phyloP scores from a whole-genome alignment of 2,888 invertebrate genomes.

The Caenorhabditis zanzibari region DNA sequence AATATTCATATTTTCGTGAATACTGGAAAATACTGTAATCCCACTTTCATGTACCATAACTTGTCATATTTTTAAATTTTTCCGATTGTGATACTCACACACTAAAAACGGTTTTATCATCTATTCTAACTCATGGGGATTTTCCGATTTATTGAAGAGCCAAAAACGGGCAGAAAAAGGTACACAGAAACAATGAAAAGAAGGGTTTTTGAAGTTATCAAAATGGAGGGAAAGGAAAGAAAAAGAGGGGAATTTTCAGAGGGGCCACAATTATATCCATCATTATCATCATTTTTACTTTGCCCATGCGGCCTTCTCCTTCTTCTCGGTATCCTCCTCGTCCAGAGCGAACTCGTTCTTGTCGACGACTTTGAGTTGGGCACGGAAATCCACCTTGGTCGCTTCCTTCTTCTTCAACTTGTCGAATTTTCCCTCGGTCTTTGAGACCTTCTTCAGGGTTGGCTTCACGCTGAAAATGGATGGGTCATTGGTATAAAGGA shows the following conservation, averaged over 20 bases:
- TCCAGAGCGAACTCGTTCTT: constrained; percentile 81
- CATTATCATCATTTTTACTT: constrained; percentile 54
- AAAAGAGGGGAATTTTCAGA: constrained; percentile 2
- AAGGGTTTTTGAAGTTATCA: constrained; percentile 2
- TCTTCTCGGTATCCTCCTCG: constrained; percentile 73
- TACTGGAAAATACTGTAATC: no score
- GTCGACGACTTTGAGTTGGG: constrained; percentile 82
- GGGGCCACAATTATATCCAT: not conserved
- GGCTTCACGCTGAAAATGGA: constrained; percentile 81
- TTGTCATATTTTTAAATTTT: no score
- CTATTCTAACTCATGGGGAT: no score
- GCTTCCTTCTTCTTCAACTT: constrained; percentile 82
- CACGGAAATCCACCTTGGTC: constrained; percentile 81
- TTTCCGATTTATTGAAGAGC: not conserved
- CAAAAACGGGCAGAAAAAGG: not conserved
- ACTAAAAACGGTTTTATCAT: no score
- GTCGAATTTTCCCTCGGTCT: constrained; percentile 94
- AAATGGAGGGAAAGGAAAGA: not conserved
- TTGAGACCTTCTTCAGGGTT: constrained; percentile 96
- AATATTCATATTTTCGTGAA: no score
- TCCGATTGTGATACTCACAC: no score
- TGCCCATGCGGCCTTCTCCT: constrained; percentile 75
- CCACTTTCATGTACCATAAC: no score
- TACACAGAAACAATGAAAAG: not conserved
- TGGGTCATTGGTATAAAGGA: no score